Evolutionary conservation across 2,888 invertebrate genomes (phyloP), one percentile per base, ranked within the genome.

Genomic region (Pardosa pseudoannulata): DNA sequence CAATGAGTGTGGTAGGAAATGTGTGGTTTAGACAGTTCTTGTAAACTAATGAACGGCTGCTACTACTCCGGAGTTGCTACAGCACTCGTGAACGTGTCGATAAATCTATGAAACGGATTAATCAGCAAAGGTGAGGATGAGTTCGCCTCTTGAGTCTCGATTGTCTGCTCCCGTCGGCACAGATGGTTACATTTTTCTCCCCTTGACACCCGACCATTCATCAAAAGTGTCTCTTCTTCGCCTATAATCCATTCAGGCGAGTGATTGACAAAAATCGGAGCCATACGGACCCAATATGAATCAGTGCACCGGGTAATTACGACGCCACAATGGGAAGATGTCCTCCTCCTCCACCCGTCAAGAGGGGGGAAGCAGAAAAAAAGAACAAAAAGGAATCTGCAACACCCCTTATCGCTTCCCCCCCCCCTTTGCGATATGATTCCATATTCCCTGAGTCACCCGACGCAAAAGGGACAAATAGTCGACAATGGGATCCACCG

Each of bases 221-320:
- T 36, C 36, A 36, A 5, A 5, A 36, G 6, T 36, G 36, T 36
- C 36, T 36, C 36, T 36, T 9, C 36, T 36, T 9, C 36, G 56
- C 23, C 16, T 13, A 56, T 56, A 19, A 56, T 23, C 56, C 56
- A 56, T 56, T 56, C 56, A 56, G 1, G 23, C 56, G 56, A 56
- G 23, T 56, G 56, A 56, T 56, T 56, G 56, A 56, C 56, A 19
- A 23, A 56, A 56, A 56, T 56, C 19, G 5, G 23, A 56, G 56
- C 56, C 56, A 56, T 56, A 56, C 56, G 56, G 56, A 56, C 56
- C 23, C 56, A 56, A 56, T 56, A 56, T 56, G 56, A 56, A 56
- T 56, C 56, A 56, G 56, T 56, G 56, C 56, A 19, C n/a, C 23
- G 56, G 56, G n/a, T 23, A 56, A 23, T 56, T 23, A 23, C 23